A percentile compares a stretch with the other conserved stretches of the same genome.
These are phyloP conservation scores for Spatulosminthurus flaviceps DNA, from an alignment of 2,888 invertebrate genomes.

Conservation along the genomic window DNA sequence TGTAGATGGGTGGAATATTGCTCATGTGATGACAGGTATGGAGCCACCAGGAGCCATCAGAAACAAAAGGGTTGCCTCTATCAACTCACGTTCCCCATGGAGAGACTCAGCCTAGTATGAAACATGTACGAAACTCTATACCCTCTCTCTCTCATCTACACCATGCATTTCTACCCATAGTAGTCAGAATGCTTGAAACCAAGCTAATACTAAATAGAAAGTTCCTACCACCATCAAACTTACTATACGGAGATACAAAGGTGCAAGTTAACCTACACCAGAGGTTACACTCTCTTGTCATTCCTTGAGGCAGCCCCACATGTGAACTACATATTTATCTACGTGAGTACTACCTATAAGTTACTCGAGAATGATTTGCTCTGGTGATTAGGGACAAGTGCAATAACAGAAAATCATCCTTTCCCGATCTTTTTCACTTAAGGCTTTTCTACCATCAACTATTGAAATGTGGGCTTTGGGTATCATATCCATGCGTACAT, in stretches of 20 bases:
- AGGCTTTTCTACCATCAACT: background rate
- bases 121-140: background rate
- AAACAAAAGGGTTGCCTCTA: constrained; percentile 51
- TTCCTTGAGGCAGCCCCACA: too few relatives aligned
- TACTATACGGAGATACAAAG: too few relatives aligned
- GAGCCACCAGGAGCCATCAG: constrained; percentile 49
- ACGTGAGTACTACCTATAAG: background rate
- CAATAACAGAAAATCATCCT: constrained; percentile 7
- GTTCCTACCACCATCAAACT: too few relatives aligned
- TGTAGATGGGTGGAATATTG: constrained; percentile 47
- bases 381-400: constrained; percentile 25
- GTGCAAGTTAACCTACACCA: too few relatives aligned
- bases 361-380: constrained; percentile 12
- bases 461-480: background rate
- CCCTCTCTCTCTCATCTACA: too few relatives aligned
- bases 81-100: constrained; percentile 35
- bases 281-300: background rate
- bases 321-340: too few relatives aligned
- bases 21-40: constrained; percentile 51
- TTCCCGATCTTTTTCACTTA: constrained; percentile 6
- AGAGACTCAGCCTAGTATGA: constrained; percentile 3
- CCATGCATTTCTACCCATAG: too few relatives aligned
- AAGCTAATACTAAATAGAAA: too few relatives aligned
- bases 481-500: too few relatives aligned
- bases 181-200: too few relatives aligned